Percentiles rank a stretch among this genome's conserved stretches.
phyloP scores from a whole-genome alignment of 2,888 invertebrate genomes.

The Amblyjoppa fuscipennis region DNA sequence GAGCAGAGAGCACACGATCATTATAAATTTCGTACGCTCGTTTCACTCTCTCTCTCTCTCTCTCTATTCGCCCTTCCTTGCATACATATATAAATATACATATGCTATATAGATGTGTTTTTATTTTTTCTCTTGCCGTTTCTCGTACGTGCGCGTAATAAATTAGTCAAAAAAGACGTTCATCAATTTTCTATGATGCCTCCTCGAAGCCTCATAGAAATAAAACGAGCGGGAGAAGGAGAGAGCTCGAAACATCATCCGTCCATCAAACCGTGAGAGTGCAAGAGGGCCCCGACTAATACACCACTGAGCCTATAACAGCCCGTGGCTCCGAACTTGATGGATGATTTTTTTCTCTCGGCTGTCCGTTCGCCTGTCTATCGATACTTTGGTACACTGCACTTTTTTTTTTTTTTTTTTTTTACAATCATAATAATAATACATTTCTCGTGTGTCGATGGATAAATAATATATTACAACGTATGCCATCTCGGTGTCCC shows the following conservation, averaged over 20 bases:
- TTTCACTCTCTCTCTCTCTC: slow-evolving; percentile 67
- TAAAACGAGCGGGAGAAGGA: slow-evolving; percentile 44
- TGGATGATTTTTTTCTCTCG: slow-evolving; percentile 83
- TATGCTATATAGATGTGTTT: slow-evolving; percentile 24
- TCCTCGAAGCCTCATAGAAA: slow-evolving; percentile 71
- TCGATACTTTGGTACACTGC: slow-evolving; percentile 58
- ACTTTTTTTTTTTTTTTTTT: neutral
- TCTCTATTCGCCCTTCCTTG: neutral
- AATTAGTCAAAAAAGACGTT: slow-evolving; percentile 83
- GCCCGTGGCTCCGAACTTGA: slow-evolving; percentile 82
- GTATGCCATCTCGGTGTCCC: slow-evolving; percentile 4
- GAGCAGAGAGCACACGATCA: slow-evolving; percentile 69
- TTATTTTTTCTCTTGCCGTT: slow-evolving; percentile 45
- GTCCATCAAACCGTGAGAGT: slow-evolving; percentile 71
- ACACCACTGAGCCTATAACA: slow-evolving; percentile 68
- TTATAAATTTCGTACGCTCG: slow-evolving; percentile 81
- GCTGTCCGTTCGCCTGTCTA: slow-evolving; percentile 64
- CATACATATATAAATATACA: neutral
- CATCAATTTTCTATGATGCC: slow-evolving; percentile 83
- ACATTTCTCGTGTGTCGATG: slow-evolving; percentile 6
- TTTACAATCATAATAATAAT: slow-evolving; percentile 11
- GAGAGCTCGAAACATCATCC: slow-evolving; percentile 71
- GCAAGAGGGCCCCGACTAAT: slow-evolving; percentile 39
- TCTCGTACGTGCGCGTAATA: slow-evolving; percentile 76
- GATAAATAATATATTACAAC: slow-evolving; percentile 50